These are phyloP conservation scores for Drosophila jambulina DNA, from an alignment of 1,140 invertebrate species.

Conservation along the genomic window DNA sequence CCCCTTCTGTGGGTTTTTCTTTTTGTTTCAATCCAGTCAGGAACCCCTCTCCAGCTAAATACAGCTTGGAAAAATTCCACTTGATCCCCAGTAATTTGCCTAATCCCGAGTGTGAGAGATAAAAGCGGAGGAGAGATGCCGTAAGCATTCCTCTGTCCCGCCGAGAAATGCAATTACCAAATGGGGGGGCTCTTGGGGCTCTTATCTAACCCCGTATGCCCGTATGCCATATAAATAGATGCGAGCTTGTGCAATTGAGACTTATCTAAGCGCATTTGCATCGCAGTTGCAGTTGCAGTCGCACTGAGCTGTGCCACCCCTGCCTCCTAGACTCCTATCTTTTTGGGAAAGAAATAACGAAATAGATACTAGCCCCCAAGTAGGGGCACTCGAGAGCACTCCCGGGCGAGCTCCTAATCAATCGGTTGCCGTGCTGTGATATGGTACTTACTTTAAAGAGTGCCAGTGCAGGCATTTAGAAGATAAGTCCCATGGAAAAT, in stretches of 20 bases:
- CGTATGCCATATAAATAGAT: neutral
- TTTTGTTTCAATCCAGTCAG: neutral
- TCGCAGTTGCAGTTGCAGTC: conserved; percentile 19
- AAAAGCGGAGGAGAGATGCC: conserved; percentile 18
- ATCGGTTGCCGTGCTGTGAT: conserved; percentile 33
- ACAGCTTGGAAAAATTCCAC: conserved; percentile 12
- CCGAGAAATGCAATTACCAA: conserved; percentile 37
- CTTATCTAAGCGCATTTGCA: conserved; percentile 61
- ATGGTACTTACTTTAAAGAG: conserved; percentile 13
- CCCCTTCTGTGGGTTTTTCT: neutral
- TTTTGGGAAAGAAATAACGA: neutral
- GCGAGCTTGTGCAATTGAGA: conserved; percentile 50
- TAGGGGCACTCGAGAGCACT: conserved; percentile 15
- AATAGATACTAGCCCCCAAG: conserved; percentile 9
- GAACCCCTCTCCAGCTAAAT: neutral
- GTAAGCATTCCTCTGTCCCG: conserved; percentile 23
- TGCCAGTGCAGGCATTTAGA: neutral
- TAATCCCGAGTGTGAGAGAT: conserved; percentile 21
- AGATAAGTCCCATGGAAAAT: neutral
- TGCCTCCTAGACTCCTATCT: neutral
- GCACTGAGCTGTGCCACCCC: neutral
- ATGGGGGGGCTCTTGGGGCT: conserved; percentile 29
- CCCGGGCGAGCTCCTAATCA: neutral
- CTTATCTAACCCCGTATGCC: conserved; percentile 35
- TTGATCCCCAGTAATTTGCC: conserved; percentile 29